These are phyloP conservation scores for Xestobium rufovillosum DNA, from an alignment of 2,888 invertebrate genomes.

Conservation along the genomic window DNA sequence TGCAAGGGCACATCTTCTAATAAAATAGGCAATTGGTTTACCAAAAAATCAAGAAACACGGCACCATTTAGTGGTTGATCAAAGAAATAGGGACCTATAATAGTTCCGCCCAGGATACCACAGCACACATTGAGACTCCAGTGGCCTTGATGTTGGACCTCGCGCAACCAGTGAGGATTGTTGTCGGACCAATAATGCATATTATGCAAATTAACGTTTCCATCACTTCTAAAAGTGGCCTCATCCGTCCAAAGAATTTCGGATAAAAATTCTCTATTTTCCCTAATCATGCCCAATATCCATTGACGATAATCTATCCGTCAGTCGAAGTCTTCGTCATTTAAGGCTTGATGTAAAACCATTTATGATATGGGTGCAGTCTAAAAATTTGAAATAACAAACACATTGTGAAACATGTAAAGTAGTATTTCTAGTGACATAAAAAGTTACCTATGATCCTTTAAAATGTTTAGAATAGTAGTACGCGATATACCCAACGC, in stretches of 20 bases:
- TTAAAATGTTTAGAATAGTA: no score
- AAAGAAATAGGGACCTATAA: constrained; percentile 21
- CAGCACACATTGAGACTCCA: constrained; percentile 25
- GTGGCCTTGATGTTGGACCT: constrained; percentile 21
- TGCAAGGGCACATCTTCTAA: constrained; percentile 21
- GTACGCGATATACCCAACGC: no score
- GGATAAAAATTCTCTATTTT: no score
- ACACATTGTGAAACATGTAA: no score
- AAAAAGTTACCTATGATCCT: no score
- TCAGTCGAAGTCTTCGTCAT: constrained; percentile 8
- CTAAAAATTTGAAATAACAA: constrained; percentile 6
- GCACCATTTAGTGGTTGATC: constrained; percentile 18
- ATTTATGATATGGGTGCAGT: constrained; percentile 12
- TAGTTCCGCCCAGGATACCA: constrained; percentile 17
- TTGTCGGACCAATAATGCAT: constrained; percentile 26
- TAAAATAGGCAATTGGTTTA: constrained; percentile 15
- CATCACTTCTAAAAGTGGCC: constrained; percentile 24
- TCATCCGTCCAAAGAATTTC: constrained; percentile 29
- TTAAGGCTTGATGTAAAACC: constrained; percentile 10
- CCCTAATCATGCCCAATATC: constrained; percentile 6
- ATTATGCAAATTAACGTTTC: constrained; percentile 27
- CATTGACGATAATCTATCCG: constrained; percentile 11
- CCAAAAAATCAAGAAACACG: constrained; percentile 17
- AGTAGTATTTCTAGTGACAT: no score
- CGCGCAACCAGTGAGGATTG: constrained; percentile 26